Percentiles rank a stretch among this genome's conserved stretches.
Conservation (phyloP, 2,113 vertebrate species). For the Hypocryptadius cinnamomeus region DNA sequence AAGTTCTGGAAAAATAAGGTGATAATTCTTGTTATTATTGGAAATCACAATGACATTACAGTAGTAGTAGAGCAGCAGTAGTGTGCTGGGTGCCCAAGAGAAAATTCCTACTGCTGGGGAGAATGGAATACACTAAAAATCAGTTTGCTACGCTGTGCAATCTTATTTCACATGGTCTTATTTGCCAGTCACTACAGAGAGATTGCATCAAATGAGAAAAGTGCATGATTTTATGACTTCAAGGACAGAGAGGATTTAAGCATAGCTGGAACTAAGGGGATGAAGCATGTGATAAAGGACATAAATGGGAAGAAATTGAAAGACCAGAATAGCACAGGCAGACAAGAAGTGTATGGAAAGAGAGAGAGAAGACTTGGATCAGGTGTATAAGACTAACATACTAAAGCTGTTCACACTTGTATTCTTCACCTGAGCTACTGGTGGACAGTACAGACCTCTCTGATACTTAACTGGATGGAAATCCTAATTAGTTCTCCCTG, state of each 20-base stretch:
- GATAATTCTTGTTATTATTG: background rate
- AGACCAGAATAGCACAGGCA: background rate
- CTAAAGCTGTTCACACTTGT: background rate
- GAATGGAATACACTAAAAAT: background rate
- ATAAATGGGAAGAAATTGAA: background rate
- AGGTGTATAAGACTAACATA: background rate
- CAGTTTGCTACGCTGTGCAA: background rate
- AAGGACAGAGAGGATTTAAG: background rate
- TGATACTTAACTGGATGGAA: background rate
- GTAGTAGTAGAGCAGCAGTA: background rate
- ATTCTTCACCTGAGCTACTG: background rate
- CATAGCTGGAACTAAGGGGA: background rate
- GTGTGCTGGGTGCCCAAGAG: background rate
- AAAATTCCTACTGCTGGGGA: background rate
- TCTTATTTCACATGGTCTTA: background rate
- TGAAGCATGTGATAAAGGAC: background rate
- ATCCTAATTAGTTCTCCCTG: background rate
- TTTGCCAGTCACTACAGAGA: background rate
- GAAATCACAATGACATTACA: background rate
- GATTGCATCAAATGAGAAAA: background rate
- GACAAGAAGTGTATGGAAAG: background rate
- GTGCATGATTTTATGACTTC: background rate
- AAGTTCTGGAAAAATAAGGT: background rate
- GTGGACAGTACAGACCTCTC: background rate
- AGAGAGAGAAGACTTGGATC: background rate